A percentile compares a stretch with the other conserved stretches of the same genome.
Conservation (phyloP, 2,797 vertebrate genomes). For the Esox lucius region DNA sequence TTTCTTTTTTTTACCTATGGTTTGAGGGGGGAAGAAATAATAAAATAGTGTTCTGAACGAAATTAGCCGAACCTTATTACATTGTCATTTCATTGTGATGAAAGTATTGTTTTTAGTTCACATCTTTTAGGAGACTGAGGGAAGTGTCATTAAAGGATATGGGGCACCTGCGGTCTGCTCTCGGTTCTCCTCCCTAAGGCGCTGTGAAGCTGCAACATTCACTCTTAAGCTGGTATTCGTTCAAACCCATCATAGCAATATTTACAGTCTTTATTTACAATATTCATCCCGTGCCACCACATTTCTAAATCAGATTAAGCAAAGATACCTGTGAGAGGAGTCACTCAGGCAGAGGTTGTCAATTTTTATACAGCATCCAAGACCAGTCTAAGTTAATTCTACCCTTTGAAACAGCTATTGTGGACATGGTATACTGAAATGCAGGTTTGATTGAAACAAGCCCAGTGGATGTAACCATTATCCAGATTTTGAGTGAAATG, state of each 20-base stretch:
- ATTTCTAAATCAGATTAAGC: too few species aligned
- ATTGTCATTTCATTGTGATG: background rate
- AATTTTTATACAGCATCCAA: too few species aligned
- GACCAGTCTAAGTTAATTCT: too few species aligned
- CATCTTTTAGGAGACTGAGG: background rate
- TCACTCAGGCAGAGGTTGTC: too few species aligned
- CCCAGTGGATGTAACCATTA: background rate
- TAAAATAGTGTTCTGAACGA: background rate
- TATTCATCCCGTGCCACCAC: too few species aligned
- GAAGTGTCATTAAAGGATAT: background rate
- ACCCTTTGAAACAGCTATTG: too few species aligned
- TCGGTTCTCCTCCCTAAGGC: background rate
- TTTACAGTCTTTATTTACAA: too few species aligned
- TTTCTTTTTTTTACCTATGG: background rate
- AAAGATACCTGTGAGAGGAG: too few species aligned
- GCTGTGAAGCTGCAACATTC: background rate
- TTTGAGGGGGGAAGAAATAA: too few species aligned
- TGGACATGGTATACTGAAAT: too few species aligned
- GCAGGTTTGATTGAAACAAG: too few species aligned
- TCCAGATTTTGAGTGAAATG: background rate
- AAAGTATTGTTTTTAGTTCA: background rate
- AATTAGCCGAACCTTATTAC: conserved; percentile 5
- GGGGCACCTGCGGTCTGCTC: background rate
- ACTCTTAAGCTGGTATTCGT: background rate
- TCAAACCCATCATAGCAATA: too few species aligned